Evolutionary conservation across 1,140 invertebrate species (phyloP).

Genomic region (Apis mellifera): Amel_HAv3.1 CM009932.2:3569501-3570000

Average conservation of each 20-base stretch:
- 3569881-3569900: too few relatives aligned
- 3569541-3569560: background rate
- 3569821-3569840: too few relatives aligned
- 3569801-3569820: background rate
- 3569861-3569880: too few relatives aligned
- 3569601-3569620: background rate
- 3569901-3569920: too few relatives aligned
- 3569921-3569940: too few relatives aligned
- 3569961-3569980: too few relatives aligned
- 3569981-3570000: too few relatives aligned
- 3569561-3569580: background rate
- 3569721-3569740: background rate
- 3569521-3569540: background rate
- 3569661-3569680: background rate
- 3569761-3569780: background rate
- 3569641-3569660: too few relatives aligned
- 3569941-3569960: too few relatives aligned
- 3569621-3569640: background rate
- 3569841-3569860: too few relatives aligned
- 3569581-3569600: background rate
- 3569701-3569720: background rate
- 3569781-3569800: background rate
- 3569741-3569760: background rate
- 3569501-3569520: slow-evolving; percentile 6
- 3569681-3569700: background rate